Evolutionary conservation across 2,888 invertebrate genomes (phyloP).

Genomic region (Abrostola tripartita): DNA sequence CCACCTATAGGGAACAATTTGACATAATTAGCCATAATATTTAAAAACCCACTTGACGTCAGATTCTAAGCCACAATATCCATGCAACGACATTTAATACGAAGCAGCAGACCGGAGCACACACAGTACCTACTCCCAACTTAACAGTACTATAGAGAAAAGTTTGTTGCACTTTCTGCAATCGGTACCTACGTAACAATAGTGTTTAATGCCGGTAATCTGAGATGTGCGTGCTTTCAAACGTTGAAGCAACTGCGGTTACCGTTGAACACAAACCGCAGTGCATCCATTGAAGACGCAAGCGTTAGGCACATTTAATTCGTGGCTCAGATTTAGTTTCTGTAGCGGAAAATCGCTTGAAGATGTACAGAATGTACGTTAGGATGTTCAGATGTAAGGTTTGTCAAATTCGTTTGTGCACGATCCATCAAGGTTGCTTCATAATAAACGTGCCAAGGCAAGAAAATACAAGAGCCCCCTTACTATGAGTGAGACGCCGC

Average conservation of each 20-base stretch:
- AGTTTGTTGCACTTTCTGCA: slow-evolving; percentile 62
- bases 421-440: neutral
- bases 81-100: slow-evolving; percentile 43
- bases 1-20: too few relatives aligned
- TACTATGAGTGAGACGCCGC: too few relatives aligned
- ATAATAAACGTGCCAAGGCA: too few relatives aligned
- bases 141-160: slow-evolving; percentile 42
- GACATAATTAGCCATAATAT: too few relatives aligned
- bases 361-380: neutral
- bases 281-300: slow-evolving; percentile 46
- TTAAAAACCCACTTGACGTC: too few relatives aligned
- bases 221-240: slow-evolving; percentile 60
- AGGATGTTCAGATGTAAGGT: slow-evolving; percentile 12
- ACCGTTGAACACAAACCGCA: slow-evolving; percentile 45
- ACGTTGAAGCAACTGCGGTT: slow-evolving; percentile 48
- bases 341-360: slow-evolving; percentile 22
- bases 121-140: slow-evolving; percentile 47
- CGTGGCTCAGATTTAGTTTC: slow-evolving; percentile 35
- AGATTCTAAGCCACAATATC: slow-evolving; percentile 12
- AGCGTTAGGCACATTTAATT: slow-evolving; percentile 50
- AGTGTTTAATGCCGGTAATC: slow-evolving; percentile 57
- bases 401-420: neutral
- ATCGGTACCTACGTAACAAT: slow-evolving; percentile 50
- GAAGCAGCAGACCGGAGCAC: slow-evolving; percentile 37
- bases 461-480: too few relatives aligned